phyloP scores from a whole-genome alignment of 92 coral and sea anemone genomes.

The Parazoanthus swiftii region DNA sequence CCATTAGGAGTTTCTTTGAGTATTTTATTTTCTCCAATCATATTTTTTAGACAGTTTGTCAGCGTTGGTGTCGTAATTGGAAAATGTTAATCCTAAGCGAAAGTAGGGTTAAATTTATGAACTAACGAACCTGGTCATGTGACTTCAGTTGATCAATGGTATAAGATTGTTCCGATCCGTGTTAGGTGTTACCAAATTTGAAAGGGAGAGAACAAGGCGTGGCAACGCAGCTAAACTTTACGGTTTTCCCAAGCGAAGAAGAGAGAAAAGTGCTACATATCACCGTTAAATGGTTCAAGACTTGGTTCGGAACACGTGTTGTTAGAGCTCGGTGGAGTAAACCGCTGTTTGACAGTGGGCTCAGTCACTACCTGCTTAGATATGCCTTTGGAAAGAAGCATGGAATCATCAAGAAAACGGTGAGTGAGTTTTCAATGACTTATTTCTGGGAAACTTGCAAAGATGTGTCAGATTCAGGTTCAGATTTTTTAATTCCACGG shows the following conservation, averaged over 20 bases:
- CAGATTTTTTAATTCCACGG: no score
- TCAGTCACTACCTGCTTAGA: not conserved
- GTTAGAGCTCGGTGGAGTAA: not conserved
- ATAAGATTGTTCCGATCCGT: not conserved
- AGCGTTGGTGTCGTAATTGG: no score
- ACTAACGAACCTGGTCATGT: not conserved
- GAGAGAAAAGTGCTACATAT: not conserved
- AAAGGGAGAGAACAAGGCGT: not conserved
- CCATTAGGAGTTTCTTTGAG: no score
- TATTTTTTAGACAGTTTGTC: no score
- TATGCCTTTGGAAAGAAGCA: not conserved
- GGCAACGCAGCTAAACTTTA: not conserved
- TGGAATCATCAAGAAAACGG: not conserved
- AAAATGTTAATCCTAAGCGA: no score
- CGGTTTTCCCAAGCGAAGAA: not conserved
- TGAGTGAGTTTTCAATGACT: not conserved
- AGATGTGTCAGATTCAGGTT: no score
- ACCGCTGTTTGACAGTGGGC: not conserved
- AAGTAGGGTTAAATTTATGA: no score
- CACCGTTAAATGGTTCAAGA: not conserved
- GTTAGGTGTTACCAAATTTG: not conserved
- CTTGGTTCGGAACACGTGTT: not conserved
- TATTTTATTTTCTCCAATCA: no score
- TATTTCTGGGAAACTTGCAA: no score
- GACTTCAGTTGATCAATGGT: no score